Evolutionary conservation across 1,140 invertebrate species (phyloP), one percentile per base, ranked within the genome.

Genomic region (Plutomurus gul): DNA sequence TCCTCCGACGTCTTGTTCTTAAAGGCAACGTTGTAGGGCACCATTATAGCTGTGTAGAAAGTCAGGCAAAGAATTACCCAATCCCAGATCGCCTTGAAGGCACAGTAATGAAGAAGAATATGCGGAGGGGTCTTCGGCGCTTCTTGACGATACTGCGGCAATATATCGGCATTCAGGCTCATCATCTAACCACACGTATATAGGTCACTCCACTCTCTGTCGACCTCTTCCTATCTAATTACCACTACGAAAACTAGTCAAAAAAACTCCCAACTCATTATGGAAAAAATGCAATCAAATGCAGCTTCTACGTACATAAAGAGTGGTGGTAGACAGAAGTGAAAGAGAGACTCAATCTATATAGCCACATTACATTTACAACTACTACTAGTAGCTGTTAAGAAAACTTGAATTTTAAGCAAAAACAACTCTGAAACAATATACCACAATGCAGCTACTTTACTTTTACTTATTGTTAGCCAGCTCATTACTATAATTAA

Each of bases 31-130:
- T 99, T 99, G 90, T 98, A 99, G 77, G 98, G 98, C 84, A 99
- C 98, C 95, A 99, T 99, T 87, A 99, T 98, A 86, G 98, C 97
- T 78, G 98, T 99, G 90, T 99, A 99, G 91, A 99, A 99, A 82
- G 98, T 99, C 85, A 99, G 91, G 89, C 96, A 97, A 77, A 99
- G 91, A 87, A 99, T 99, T 86, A 99, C 95, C 98, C 98, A 99
- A 89, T 99, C 98, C 81, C 98, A 99, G 85, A 97, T 96, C 81
- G 96, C 96, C 89, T 97, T 97, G 90, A 98, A 98, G 84, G 96
- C 96, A 90, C 96, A 98, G 89, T 99, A 98, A 89, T 99, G 97
- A 84, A 99, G 90, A 81, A 99, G 90, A 87, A 99, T 98, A 88
- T 98, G 96, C 80, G 96, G 96, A 79, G 96, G 96, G 43, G 98